Evolutionary conservation across 2,888 invertebrate genomes (phyloP), one percentile per base, ranked within the genome.

Genomic region (Agrotis exclamationis): DNA sequence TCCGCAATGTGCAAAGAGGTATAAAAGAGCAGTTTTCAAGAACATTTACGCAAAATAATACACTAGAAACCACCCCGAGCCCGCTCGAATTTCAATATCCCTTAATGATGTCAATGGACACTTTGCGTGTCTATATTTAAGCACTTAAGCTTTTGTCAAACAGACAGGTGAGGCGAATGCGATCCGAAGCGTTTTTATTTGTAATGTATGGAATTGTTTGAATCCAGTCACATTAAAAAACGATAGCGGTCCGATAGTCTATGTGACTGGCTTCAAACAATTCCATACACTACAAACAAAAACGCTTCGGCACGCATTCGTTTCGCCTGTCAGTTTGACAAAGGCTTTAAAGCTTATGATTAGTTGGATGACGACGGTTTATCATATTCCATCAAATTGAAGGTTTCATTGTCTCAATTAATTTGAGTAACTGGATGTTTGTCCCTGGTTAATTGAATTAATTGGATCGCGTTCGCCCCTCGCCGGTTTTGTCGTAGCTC

Each of bases 351-450:
- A 53, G 56, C 47, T 66, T 70, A 82, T 69, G 48, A 63, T 73
- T 56, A 60, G 59, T 63, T 50, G 57, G 51, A 28, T 56, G 53
- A 51, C 57, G 24, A 54, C 47, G 67, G 70, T 70, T 79, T 79
- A 76, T 76, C 66, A 75, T 80, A 83, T 81, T 69, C 71, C 74
- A 83, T 81, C 63, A 84, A 83, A 79, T 75, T 68, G 77, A 76
- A 80, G 76, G 75, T 82, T 83, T 74, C 71, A 79, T 76, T 74
- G 74, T 44, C 57, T 72, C 84, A 80, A 88, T 88, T 87, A 86
- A 85, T 85, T 87, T 82, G 76, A 83, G 81, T 79, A 83, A 77
- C 84, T 85, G 74, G 82, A 80, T 87, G 86, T 87, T 89, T 88
- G 83, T 81, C 75, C 75, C 80, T 79, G 51, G 69, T 83, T 85